Evolutionary conservation across 2,113 vertebrate genomes (phyloP), one percentile per base, ranked within the genome.

Genomic region (Capreolus pygargus): DNA sequence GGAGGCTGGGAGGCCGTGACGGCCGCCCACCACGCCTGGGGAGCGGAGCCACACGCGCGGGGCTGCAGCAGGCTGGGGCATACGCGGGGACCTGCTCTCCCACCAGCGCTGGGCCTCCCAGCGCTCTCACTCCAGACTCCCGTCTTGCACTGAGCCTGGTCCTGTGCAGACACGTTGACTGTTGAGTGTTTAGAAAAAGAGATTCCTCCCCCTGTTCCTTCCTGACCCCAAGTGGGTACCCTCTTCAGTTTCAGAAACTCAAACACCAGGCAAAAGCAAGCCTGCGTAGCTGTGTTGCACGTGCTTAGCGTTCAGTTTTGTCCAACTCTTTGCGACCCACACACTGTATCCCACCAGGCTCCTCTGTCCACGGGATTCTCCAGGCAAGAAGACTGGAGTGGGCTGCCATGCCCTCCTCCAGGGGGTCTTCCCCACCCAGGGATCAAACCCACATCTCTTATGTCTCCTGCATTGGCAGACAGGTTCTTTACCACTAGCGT

Each of bases 71-170:
- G 85, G 87, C 94, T 2, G 8, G 30, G 27, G 57, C n/a, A 3
- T 0, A 70, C 3, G 43, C 57, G 27, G 30, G 90, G 45, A 30
- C 91, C 27, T 39, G 3, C 67, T 89, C 88, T 61, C 60, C 17
- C 45, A 3, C 76, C 84, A 67, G 57, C 58, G 60, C 78, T 50
- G 92, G 86, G 28, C 70, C 8, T 91, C 86, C 89, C 27, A 64
- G 82, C 97, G 94, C 96, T 96, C 93, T 55, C 27, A 50, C 52
- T 78, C 52, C 4, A 39, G 25, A 82, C 92, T 86, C 84, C 85
- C 67, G 54, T 96, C 25, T 95, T 78, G 16, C 94, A 58, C 36
- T 6, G 89, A 74, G 43, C 67, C 78, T 50, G 28, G 57, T 57
- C 89, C 76, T 70, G 92, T 89, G 70, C 19, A 78, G 43, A 39